phyloP scores from a whole-genome alignment of 2,888 invertebrate genomes.

The Cabera pusaria region DNA sequence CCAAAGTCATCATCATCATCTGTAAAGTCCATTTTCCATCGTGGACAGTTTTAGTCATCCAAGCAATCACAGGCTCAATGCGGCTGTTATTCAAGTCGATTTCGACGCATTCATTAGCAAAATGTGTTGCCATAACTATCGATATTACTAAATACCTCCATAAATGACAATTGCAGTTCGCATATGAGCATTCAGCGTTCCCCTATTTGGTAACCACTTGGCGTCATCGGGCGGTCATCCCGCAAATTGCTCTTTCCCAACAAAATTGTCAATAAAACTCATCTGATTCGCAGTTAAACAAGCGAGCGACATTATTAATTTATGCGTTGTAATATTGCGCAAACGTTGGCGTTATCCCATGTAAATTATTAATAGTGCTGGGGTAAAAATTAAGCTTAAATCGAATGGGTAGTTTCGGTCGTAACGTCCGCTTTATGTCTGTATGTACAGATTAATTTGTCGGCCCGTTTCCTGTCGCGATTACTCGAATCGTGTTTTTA shows the following conservation, averaged over 20 bases:
- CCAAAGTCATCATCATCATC: too few relatives aligned
- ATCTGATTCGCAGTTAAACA: slow-evolving; percentile 83
- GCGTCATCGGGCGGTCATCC: slow-evolving; percentile 74
- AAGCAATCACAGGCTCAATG: slow-evolving; percentile 3
- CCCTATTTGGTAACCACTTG: slow-evolving; percentile 79
- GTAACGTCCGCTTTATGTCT: slow-evolving; percentile 77
- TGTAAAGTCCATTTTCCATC: too few relatives aligned
- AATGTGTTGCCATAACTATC: slow-evolving; percentile 46
- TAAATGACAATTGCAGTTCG: slow-evolving; percentile 57
- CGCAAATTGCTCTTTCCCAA: slow-evolving; percentile 82
- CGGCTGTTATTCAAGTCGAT: slow-evolving; percentile 31
- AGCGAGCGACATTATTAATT: slow-evolving; percentile 82
- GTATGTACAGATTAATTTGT: slow-evolving; percentile 75
- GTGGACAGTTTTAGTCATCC: slow-evolving; percentile 10
- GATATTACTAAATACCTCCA: slow-evolving; percentile 55
- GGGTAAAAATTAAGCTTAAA: slow-evolving; percentile 83
- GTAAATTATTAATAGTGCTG: slow-evolving; percentile 82
- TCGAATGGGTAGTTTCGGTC: slow-evolving; percentile 79
- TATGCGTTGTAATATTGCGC: slow-evolving; percentile 82
- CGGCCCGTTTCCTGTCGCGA: slow-evolving; percentile 58
- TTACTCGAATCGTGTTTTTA: slow-evolving; percentile 53
- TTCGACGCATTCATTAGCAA: slow-evolving; percentile 32
- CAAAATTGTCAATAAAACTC: slow-evolving; percentile 84
- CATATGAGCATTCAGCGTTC: slow-evolving; percentile 44
- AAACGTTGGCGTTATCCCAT: slow-evolving; percentile 78